These are phyloP conservation scores for Hetaerina titia DNA, from an alignment of 2,888 invertebrate genomes.

Conservation along the genomic window DNA sequence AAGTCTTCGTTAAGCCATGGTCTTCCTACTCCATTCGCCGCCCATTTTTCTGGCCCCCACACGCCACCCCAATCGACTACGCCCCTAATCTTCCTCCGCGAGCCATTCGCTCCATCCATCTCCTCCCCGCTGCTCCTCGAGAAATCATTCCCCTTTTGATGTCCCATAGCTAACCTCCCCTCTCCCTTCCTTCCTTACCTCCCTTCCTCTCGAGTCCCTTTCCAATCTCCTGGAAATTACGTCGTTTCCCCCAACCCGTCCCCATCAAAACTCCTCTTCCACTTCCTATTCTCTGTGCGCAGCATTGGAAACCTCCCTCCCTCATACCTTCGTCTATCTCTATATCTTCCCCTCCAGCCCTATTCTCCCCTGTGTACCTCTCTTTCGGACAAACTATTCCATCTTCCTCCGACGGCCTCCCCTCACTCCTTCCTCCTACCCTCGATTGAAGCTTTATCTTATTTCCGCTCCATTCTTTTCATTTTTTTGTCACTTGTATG, in stretches of 20 bases:
- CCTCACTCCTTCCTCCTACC: background rate
- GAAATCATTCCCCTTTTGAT: conserved; percentile 10
- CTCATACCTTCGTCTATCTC: background rate
- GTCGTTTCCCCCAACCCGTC: background rate
- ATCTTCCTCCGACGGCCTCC: background rate
- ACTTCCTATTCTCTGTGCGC: background rate
- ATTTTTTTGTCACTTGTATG: conserved; percentile 22
- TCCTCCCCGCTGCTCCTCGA: background rate
- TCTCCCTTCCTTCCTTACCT: background rate
- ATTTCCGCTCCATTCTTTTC: conserved; percentile 18
- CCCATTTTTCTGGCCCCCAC: background rate
- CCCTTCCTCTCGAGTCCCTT: background rate
- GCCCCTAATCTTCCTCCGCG: background rate
- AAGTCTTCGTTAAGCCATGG: background rate
- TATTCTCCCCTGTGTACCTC: background rate
- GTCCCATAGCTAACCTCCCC: background rate
- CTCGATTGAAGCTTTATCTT: conserved; percentile 8
- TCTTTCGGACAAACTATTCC: background rate
- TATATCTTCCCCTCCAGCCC: background rate
- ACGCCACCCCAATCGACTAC: background rate
- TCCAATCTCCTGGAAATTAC: conserved; percentile 9
- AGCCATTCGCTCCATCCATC: background rate
- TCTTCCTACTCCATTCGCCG: background rate
- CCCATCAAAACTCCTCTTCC: background rate
- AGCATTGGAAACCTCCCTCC: background rate